phyloP scores from a whole-genome alignment of 2,113 vertebrate genomes.

The Hypanus sabinus region DNA sequence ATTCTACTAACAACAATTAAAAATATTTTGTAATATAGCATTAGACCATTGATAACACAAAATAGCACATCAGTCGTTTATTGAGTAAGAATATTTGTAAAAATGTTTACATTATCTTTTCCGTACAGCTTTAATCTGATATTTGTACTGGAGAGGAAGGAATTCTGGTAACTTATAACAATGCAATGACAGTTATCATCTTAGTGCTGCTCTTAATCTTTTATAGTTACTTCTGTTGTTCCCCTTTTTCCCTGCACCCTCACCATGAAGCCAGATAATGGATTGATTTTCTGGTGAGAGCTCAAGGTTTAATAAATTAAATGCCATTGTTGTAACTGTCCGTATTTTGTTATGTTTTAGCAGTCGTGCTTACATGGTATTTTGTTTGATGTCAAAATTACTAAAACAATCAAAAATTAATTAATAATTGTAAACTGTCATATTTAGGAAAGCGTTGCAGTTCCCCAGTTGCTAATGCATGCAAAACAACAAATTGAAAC shows the following conservation, averaged over 20 bases:
- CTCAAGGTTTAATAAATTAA: background rate
- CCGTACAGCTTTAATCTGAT: background rate
- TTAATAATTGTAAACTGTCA: too few species aligned
- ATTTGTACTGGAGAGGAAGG: background rate
- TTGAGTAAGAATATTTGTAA: background rate
- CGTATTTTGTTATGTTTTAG: background rate
- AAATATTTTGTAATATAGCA: background rate
- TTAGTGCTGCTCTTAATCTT: background rate
- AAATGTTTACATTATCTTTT: background rate
- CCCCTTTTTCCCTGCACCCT: background rate
- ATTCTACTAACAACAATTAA: background rate
- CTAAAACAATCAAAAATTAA: background rate
- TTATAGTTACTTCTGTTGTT: background rate
- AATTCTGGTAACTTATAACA: background rate
- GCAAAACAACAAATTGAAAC: conserved; percentile 3
- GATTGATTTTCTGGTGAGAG: background rate
- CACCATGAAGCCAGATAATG: background rate
- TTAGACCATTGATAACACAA: background rate
- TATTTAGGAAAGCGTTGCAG: background rate
- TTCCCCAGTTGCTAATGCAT: background rate
- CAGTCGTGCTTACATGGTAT: too few species aligned
- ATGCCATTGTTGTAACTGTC: background rate
- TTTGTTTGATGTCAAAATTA: background rate
- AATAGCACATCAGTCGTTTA: background rate
- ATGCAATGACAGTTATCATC: background rate